Conservation (phyloP, 2,888 invertebrate genomes). For the Tiphia femorata region DNA sequence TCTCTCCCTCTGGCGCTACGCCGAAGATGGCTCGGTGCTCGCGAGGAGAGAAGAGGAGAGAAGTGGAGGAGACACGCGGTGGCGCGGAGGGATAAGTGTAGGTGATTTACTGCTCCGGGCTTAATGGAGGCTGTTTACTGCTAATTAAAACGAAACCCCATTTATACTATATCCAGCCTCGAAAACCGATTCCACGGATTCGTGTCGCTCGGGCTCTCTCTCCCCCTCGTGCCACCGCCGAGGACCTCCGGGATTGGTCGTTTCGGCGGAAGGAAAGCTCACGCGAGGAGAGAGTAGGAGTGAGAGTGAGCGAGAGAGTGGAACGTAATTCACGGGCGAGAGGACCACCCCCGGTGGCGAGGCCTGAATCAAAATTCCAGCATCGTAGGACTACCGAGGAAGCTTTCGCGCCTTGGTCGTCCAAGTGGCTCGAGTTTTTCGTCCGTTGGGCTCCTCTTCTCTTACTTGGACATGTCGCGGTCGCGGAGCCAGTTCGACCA, state of each 20-base stretch:
- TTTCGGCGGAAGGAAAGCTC: neutral
- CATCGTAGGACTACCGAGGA: too few relatives aligned
- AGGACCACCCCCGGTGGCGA: slow-evolving; percentile 9
- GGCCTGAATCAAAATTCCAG: slow-evolving; percentile 16
- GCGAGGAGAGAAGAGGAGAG: slow-evolving; percentile 30
- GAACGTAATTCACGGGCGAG: slow-evolving; percentile 12
- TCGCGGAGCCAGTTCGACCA: too few relatives aligned
- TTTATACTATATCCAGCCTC: slow-evolving; percentile 50
- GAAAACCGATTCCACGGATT: slow-evolving; percentile 49
- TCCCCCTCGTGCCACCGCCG: neutral
- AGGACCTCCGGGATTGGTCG: slow-evolving; percentile 10
- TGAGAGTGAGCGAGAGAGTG: neutral
- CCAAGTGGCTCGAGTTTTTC: too few relatives aligned
- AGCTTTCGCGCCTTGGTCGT: too few relatives aligned
- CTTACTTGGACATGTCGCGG: too few relatives aligned
- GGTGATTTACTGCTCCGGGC: slow-evolving; percentile 64
- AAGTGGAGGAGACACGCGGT: slow-evolving; percentile 16
- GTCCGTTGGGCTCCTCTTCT: too few relatives aligned
- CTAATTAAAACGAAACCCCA: slow-evolving; percentile 66
- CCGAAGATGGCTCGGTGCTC: slow-evolving; percentile 42
- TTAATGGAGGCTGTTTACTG: slow-evolving; percentile 67
- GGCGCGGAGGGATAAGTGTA: slow-evolving; percentile 57
- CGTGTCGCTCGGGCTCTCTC: slow-evolving; percentile 23
- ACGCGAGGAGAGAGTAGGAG: neutral
- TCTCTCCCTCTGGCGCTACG: slow-evolving; percentile 1